Conservation (phyloP, 2,113 vertebrate species). For the Apistogramma diplotaenia region DNA sequence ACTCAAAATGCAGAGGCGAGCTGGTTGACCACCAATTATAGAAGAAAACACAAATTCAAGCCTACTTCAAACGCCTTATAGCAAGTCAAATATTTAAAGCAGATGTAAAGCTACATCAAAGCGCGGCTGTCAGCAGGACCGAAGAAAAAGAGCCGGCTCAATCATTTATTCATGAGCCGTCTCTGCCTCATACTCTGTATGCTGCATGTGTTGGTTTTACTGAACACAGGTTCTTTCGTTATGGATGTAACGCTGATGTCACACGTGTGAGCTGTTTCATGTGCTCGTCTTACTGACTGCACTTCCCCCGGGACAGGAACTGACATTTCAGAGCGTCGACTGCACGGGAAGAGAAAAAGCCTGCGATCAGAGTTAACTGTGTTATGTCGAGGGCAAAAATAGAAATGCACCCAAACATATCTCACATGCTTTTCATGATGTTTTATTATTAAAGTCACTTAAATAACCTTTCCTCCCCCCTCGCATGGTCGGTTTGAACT, state of each 20-base stretch:
- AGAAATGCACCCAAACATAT: neutral
- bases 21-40: neutral
- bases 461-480: too few relatives aligned
- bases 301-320: neutral
- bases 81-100: neutral
- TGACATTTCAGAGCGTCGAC: neutral
- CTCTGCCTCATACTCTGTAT: neutral
- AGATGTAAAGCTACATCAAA: constrained; percentile 6
- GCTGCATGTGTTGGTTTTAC: neutral
- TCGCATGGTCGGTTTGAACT: neutral
- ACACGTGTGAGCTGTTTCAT: neutral
- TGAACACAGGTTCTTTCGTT: neutral
- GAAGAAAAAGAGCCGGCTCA: neutral
- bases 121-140: neutral
- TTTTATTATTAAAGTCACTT: too few relatives aligned
- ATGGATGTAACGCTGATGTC: neutral
- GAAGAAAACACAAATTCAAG: neutral
- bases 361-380: neutral
- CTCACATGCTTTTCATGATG: neutral
- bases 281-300: neutral
- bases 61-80: neutral
- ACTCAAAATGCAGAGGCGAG: constrained; percentile 15
- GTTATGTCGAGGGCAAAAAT: neutral
- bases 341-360: neutral
- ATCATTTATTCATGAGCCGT: neutral